Base-by-base conservation (phyloP, 1,140 invertebrate genomes). In the Halesus radiatus region DNA sequence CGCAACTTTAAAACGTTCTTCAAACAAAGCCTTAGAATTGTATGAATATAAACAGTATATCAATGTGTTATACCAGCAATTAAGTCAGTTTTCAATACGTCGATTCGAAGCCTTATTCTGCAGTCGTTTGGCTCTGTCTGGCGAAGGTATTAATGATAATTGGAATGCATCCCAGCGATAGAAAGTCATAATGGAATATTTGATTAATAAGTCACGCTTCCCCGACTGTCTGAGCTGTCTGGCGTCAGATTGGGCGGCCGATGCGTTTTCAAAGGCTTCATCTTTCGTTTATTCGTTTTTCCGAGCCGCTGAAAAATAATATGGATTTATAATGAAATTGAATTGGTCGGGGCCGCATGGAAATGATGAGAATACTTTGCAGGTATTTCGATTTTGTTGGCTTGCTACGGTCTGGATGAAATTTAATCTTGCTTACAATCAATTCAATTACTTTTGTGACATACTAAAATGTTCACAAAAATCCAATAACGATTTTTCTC, bases 141-240 rank as follows among this genome's bases (percentile, higher is more conserved):
- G n/a, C 2, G n/a, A 50, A 66, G 45, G 68, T 54, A 72, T 72
- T 72, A 72, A 29, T 54, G 68, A 54, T 72, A 72, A 72, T 72
- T 54, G 68, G 68, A 72, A 72, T 72, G 37, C 20, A 72, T 53
- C 52, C 16, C 45, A 53, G 22, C 50, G 50, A 53, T 52, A 75
- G 29, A n/a, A 29, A 60, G 37, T 13, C 37, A 10, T 45, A 68
- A n/a, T 75, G 18, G 53, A 75, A 37, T 58, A 75, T 58, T 75
- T 75, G 26, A 75, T 58, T 32, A 75, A 75, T 75, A 58, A 45
- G 29, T 75, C 26, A 60, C 73, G 73, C 23, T 58, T 58, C 23
- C 23, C 52, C 37, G 26, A 16, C 23, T 16, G 73, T 75, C 73
- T 75, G 73, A 75, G 73, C 73, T 15, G n/a, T 20, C 32, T 58